phyloP scores from a whole-genome alignment of 1,140 invertebrate species.

The Dreissena rostriformis region DNA sequence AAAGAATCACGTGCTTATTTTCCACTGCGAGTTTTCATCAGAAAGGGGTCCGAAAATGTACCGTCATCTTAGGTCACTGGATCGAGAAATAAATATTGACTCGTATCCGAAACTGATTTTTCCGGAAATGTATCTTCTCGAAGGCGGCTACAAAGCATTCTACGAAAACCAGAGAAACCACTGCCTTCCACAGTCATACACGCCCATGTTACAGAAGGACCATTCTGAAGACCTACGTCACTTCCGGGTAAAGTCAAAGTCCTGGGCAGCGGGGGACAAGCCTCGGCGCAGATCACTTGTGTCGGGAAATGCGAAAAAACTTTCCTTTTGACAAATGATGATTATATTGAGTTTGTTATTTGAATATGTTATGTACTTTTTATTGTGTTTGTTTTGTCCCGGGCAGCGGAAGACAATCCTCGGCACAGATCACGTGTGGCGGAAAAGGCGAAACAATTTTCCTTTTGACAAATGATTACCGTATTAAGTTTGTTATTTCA shows the following conservation, averaged over 20 bases:
- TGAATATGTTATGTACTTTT: no score
- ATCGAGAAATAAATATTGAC: conserved; percentile 90
- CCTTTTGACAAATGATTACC: no score
- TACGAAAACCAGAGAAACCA: conserved; percentile 85
- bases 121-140: conserved; percentile 96
- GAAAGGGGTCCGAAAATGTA: conserved; percentile 83
- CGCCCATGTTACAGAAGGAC: conserved; percentile 89
- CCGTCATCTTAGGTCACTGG: conserved; percentile 91
- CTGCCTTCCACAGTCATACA: conserved; percentile 89
- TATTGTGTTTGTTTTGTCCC: conserved; percentile 55
- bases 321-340: no score
- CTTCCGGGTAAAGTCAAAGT: conserved; percentile 90
- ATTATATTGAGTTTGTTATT: no score
- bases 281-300: not conserved
- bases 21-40: no score
- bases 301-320: no score
- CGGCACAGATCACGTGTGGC: not conserved
- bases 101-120: conserved; percentile 94
- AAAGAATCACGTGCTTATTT: no score
- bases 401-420: conserved; percentile 65
- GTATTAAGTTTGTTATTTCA: no score
- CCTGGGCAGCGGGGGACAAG: conserved; percentile 78
- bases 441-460: no score
- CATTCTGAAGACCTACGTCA: conserved; percentile 87
- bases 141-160: conserved; percentile 97